Percentiles rank a stretch among this genome's conserved stretches.
These are phyloP conservation scores for Trachythela sp. DNA, from an alignment of 64 coral and sea anemone genomes.

Conservation along the genomic window DNA sequence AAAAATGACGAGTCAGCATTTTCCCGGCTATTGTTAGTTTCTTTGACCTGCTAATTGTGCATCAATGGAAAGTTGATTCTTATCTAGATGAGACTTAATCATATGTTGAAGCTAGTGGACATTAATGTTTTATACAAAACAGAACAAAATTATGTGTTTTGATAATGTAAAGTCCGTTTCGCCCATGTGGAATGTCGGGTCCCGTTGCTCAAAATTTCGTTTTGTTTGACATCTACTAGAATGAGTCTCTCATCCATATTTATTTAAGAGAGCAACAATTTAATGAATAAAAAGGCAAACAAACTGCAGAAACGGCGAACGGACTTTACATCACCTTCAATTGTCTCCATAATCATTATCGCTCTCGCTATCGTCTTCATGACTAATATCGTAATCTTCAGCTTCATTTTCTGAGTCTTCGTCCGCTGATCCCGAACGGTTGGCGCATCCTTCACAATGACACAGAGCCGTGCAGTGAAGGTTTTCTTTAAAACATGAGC, in stretches of 20 bases:
- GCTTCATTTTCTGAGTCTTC: background rate
- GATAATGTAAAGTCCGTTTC: too few relatives aligned
- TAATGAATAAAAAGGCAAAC: background rate
- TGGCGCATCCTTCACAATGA: background rate
- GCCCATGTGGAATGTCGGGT: too few relatives aligned
- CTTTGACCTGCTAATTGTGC: background rate
- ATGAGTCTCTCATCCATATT: too few relatives aligned
- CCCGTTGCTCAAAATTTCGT: too few relatives aligned
- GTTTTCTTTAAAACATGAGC: conserved; percentile 15
- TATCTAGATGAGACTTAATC: background rate
- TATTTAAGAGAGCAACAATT: background rate
- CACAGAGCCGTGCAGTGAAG: background rate
- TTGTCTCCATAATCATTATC: background rate
- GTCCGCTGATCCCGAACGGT: background rate
- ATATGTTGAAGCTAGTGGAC: background rate
- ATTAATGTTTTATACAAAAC: background rate
- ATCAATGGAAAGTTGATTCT: background rate
- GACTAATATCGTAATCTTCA: background rate
- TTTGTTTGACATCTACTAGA: too few relatives aligned
- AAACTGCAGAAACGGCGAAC: background rate
- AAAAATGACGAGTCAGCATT: conserved; percentile 12
- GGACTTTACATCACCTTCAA: background rate
- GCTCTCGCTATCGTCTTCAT: background rate
- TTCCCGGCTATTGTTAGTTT: background rate
- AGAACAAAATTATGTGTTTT: too few relatives aligned